Conservation (phyloP, 2,797 vertebrate genomes). For the Rhinoraja longicauda region DNA sequence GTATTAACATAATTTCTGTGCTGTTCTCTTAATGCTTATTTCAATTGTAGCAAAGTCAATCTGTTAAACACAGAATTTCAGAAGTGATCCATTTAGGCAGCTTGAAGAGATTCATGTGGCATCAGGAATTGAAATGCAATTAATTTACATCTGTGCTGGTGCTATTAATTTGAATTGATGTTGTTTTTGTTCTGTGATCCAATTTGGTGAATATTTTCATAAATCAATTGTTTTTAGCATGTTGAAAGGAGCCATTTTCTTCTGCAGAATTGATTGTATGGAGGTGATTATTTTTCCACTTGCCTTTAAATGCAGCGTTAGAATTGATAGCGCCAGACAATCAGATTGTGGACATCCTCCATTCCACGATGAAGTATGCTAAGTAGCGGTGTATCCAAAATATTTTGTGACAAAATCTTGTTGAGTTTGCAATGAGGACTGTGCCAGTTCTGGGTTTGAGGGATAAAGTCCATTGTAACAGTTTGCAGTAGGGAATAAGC, state of each 20-base stretch:
- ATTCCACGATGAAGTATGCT: neutral
- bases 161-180: neutral
- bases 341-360: neutral
- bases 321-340: neutral
- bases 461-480: neutral
- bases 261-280: neutral
- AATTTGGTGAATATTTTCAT: neutral
- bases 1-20: slow-evolving; percentile 7
- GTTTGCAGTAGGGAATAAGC: neutral
- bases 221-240: neutral
- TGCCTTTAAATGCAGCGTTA: neutral
- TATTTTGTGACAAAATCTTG: neutral
- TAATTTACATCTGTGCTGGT: neutral
- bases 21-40: slow-evolving; percentile 10
- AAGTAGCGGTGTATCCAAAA: neutral
- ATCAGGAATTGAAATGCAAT: slow-evolving; percentile 31
- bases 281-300: neutral
- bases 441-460: neutral
- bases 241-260: neutral
- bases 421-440: neutral
- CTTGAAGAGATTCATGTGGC: neutral
- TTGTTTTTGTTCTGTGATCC: neutral
- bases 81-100: neutral
- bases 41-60: slow-evolving; percentile 1
- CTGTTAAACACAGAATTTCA: neutral